Evolutionary conservation across 1,140 invertebrate species (phyloP).

Genomic region (Drosophila pseudoobscura): DNA sequence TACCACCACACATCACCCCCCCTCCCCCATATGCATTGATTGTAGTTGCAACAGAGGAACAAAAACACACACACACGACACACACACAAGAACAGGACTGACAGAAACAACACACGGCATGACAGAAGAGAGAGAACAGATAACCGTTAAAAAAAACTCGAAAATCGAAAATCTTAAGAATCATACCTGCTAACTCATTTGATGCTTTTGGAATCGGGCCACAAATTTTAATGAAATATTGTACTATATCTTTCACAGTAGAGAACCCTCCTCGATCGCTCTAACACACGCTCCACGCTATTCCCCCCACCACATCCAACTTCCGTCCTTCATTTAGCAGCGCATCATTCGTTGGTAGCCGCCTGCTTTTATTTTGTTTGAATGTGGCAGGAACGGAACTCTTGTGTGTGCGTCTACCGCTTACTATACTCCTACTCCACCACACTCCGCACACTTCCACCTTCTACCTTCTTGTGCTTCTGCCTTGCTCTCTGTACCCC

Average conservation of each 20-base stretch:
- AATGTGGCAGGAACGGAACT: too few species aligned
- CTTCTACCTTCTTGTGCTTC: too few species aligned
- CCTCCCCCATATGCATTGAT: conserved; percentile 39
- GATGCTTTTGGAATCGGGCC: conserved; percentile 3
- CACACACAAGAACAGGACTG: conserved; percentile 24
- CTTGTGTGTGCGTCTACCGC: too few species aligned
- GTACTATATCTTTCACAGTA: neutral
- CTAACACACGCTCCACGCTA: too few species aligned
- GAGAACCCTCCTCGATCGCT: neutral
- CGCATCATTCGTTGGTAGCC: too few species aligned
- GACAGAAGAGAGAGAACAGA: conserved; percentile 18
- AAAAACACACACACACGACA: conserved; percentile 27
- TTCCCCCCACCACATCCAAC: neutral
- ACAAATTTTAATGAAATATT: conserved; percentile 1
- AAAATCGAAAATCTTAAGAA: neutral
- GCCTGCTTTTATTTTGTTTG: too few species aligned
- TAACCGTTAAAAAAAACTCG: neutral
- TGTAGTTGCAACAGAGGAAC: conserved; percentile 55
- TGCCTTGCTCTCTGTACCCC: neutral
- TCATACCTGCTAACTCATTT: conserved; percentile 32
- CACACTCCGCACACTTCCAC: too few species aligned
- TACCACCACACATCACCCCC: neutral
- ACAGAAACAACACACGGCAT: neutral
- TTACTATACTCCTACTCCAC: too few species aligned
- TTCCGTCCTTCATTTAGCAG: too few species aligned